Percentiles rank a stretch among this genome's conserved stretches.
These are phyloP conservation scores for Amazona finschi DNA, from an alignment of 2,797 vertebrate genomes.

Conservation along the genomic window DNA sequence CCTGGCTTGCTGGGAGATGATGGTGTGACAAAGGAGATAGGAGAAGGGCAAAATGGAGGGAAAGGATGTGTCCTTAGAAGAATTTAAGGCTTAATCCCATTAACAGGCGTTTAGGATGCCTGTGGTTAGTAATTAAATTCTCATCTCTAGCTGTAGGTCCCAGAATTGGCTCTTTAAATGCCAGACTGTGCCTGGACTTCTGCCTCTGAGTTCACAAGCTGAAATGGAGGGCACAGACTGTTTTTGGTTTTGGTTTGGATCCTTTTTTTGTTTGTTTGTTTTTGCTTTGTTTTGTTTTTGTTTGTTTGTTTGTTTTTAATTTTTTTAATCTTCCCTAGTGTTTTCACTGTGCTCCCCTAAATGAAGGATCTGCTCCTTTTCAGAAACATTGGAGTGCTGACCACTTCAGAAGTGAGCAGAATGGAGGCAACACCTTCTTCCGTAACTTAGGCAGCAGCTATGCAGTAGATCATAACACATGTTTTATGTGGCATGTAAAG, in stretches of 20 bases:
- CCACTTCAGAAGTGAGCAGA: background rate
- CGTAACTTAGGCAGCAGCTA: background rate
- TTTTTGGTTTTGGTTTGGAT: background rate
- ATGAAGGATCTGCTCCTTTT: background rate
- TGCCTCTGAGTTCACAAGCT: background rate
- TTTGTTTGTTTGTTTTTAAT: background rate
- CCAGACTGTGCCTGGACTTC: background rate
- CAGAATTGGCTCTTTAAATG: background rate
- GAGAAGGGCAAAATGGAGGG: background rate
- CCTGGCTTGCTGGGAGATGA: background rate
- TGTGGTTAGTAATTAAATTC: constrained; percentile 44
- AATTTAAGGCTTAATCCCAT: constrained; percentile 34
- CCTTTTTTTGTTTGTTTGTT: background rate
- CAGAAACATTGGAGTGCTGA: background rate
- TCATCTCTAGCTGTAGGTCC: background rate
- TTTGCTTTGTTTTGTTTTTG: background rate
- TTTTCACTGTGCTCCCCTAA: background rate
- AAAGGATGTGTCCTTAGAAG: constrained; percentile 35
- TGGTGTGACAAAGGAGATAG: background rate
- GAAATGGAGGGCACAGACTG: background rate
- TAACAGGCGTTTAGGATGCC: constrained; percentile 24
- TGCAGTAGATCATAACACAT: background rate
- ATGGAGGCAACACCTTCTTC: background rate
- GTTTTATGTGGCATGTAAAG: background rate
- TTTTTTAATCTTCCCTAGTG: background rate